Conservation (phyloP, 2,797 vertebrate genomes). For the Hylomyscus alleni region DNA sequence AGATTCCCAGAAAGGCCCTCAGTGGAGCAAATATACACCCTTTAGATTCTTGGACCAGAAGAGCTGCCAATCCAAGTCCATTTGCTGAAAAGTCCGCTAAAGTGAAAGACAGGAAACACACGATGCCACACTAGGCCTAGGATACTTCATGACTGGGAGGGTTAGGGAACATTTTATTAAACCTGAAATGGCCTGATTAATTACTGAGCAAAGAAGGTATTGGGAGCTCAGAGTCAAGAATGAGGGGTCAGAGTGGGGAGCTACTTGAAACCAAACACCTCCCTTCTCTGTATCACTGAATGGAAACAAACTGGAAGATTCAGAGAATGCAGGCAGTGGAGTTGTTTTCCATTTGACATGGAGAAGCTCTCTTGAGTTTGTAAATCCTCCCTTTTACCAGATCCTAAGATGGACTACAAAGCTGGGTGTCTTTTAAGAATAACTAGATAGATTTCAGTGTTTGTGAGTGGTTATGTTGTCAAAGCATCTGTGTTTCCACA, state of each 20-base stretch:
- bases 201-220: conserved; percentile 51
- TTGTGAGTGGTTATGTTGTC: conserved; percentile 42
- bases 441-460: conserved; percentile 29
- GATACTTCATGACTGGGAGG: conserved; percentile 16
- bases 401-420: conserved; percentile 10
- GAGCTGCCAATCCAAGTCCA: not conserved
- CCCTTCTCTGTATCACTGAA: conserved; percentile 37
- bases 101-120: not conserved
- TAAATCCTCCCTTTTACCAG: conserved; percentile 41
- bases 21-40: not conserved
- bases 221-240: conserved; percentile 52
- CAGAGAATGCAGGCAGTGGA: not conserved
- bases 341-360: conserved; percentile 70
- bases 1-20: not conserved
- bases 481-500: conserved; percentile 64
- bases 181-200: conserved; percentile 68
- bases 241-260: not conserved
- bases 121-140: not conserved
- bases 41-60: not conserved
- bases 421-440: conserved; percentile 28
- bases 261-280: conserved; percentile 58
- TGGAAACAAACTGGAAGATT: conserved; percentile 54
- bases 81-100: conserved; percentile 11
- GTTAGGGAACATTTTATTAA: not conserved
- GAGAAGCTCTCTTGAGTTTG: conserved; percentile 50